Evolutionary conservation across 2,113 vertebrate species (phyloP), one percentile per base, ranked within the genome.

Genomic region (Cavia aperea): DNA sequence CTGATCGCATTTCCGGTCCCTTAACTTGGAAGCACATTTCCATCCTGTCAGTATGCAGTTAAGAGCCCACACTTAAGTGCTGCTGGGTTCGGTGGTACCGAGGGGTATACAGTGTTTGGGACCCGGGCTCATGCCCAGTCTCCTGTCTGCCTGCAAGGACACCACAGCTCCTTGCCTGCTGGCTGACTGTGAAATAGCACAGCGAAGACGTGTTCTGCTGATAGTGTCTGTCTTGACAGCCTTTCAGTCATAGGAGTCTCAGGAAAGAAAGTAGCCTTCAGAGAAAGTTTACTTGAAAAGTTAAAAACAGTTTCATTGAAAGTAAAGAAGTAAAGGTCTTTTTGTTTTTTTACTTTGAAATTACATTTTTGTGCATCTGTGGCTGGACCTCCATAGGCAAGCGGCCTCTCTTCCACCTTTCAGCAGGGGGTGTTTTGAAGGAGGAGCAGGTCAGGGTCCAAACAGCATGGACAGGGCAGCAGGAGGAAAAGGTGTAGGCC

Each of bases 81-180:
- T 31, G 1, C 46, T n/a, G 31, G 26, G 39, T n/a, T 91, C 2
- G 2, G 1, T 13, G 4, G 1, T 23, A 68, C 65, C 68, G 0
- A 39, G n/a, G 60, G 24, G 51, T 54, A 12, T 12, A 10, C 12
- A 54, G 89, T 62, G 46, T 62, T n/a, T 11, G 54, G 31, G 56
- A n/a, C 2, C 0, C 4, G 5, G 36, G 78, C 13, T 43, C 10
- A 2, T 58, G 43, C 36, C n/a, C 14, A 43, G n/a, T 60, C 63
- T 58, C n/a, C 2, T 29, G 16, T 26, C 11, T 39, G 23, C 1
- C 0, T 7, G 7, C 7, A 1, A 1, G 14, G 26, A 4, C 58
- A 26, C n/a, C 26, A 1, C 68, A 10, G 26, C 7, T 33, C 46
- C 26, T 33, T 51, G 16, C 31, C 56, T 29, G 21, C 12, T 68